Conservation (phyloP, 2,113 vertebrate species). For the Sigmodon hispidus region DNA sequence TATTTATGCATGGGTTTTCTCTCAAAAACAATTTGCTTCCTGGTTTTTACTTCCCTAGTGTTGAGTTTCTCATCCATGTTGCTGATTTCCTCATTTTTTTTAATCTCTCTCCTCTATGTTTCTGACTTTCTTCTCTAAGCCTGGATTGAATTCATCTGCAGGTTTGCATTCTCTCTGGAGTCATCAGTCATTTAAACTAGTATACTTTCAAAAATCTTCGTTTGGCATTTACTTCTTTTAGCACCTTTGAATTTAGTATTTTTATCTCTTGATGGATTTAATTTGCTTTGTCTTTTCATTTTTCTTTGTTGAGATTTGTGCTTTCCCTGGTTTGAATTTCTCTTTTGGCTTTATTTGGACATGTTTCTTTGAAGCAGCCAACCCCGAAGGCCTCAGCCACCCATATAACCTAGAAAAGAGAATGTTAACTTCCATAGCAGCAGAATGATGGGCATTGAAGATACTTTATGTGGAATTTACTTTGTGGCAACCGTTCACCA, state of each 20-base stretch:
- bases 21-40: neutral
- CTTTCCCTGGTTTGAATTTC: neutral
- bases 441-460: too few relatives aligned
- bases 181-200: neutral
- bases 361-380: neutral
- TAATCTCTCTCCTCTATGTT: too few relatives aligned
- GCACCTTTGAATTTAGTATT: neutral
- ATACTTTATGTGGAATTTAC: too few relatives aligned
- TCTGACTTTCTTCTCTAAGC: neutral
- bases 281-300: neutral
- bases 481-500: too few relatives aligned
- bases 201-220: too few relatives aligned
- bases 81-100: neutral
- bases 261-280: neutral
- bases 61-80: neutral
- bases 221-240: neutral
- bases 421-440: neutral
- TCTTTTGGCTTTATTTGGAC: neutral
- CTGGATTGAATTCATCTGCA: neutral
- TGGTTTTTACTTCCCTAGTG: too few relatives aligned
- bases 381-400: too few relatives aligned
- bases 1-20: neutral
- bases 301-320: neutral
- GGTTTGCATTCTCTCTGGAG: neutral
- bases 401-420: neutral